Evolutionary conservation across 2,797 vertebrate genomes (phyloP).

Genomic region (Sebastes nivosus): DNA sequence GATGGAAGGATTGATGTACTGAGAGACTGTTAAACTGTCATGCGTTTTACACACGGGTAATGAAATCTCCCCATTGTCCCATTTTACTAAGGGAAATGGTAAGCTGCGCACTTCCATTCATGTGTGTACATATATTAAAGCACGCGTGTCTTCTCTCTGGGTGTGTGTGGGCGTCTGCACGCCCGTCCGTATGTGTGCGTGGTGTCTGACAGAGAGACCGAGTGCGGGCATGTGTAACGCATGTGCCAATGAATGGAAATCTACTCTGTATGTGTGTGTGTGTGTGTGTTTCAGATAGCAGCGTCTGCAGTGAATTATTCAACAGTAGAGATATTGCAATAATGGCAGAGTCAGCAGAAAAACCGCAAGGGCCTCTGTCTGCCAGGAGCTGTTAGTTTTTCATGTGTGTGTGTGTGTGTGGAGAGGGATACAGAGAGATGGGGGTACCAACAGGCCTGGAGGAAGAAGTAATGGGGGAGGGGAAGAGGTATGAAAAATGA

Average conservation of each 20-base stretch:
- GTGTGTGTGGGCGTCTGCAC: background rate
- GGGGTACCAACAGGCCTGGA: background rate
- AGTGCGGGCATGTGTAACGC: conserved; percentile 37
- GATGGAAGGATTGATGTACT: conserved; percentile 61
- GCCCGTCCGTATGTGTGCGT: background rate
- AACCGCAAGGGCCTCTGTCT: conserved; percentile 47
- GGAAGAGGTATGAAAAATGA: background rate
- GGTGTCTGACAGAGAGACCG: conserved; percentile 5
- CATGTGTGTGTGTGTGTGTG: background rate
- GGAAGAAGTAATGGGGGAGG: background rate
- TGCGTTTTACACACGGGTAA: conserved; percentile 53
- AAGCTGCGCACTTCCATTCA: background rate
- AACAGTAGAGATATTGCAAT: conserved; percentile 63
- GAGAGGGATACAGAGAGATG: background rate
- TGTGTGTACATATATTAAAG: background rate
- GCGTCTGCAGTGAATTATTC: conserved; percentile 70
- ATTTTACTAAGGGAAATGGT: conserved; percentile 16
- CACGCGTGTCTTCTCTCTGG: background rate
- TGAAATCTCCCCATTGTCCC: conserved; percentile 65
- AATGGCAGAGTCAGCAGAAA: conserved; percentile 72
- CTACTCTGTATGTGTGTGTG: background rate
- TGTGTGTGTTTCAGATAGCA: conserved; percentile 27
- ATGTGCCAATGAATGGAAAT: conserved; percentile 49
- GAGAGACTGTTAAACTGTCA: conserved; percentile 67
- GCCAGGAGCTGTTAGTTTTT: conserved; percentile 25